Percentiles rank a stretch among this genome's conserved stretches.
These are phyloP conservation scores for Sesamia nonagrioides DNA, from an alignment of 1,140 invertebrate genomes.

Conservation along the genomic window DNA sequence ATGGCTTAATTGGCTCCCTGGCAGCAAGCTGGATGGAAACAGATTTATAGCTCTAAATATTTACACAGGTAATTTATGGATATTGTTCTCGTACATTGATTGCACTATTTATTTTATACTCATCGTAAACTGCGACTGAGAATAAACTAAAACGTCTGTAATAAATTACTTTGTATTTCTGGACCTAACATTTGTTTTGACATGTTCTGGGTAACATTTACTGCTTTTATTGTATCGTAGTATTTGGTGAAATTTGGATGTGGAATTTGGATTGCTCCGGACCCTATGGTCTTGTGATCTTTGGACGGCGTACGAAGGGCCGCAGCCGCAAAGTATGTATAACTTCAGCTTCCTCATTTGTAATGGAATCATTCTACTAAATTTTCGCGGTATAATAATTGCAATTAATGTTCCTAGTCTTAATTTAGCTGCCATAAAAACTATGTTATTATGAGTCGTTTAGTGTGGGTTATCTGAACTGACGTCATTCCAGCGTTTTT, in stretches of 20 bases:
- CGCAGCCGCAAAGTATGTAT: too few relatives aligned
- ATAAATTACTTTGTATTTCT: neutral
- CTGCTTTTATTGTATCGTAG: neutral
- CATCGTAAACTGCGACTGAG: neutral
- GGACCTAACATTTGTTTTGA: slow-evolving; percentile 13
- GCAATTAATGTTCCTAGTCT: too few relatives aligned
- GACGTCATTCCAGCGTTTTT: too few relatives aligned
- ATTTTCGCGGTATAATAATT: too few relatives aligned
- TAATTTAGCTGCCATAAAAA: too few relatives aligned
- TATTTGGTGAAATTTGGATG: too few relatives aligned
- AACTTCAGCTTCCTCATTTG: too few relatives aligned
- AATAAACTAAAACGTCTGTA: neutral
- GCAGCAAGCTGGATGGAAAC: neutral
- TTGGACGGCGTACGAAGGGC: too few relatives aligned
- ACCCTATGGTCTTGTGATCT: neutral
- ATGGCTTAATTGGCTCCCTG: slow-evolving; percentile 17
- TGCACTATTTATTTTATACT: slow-evolving; percentile 14
- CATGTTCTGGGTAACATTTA: neutral
- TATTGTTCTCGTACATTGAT: slow-evolving; percentile 4
- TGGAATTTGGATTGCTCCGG: too few relatives aligned
- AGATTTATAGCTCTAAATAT: slow-evolving; percentile 22
- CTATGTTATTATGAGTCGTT: too few relatives aligned
- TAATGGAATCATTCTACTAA: too few relatives aligned
- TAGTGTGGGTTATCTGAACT: too few relatives aligned
- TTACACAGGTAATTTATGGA: slow-evolving; percentile 13